These are phyloP conservation scores for Chrysaora quinquecirrha DNA, from an alignment of 30 jellyfish, hydroid and myxozoan species.

Conservation along the genomic window DNA sequence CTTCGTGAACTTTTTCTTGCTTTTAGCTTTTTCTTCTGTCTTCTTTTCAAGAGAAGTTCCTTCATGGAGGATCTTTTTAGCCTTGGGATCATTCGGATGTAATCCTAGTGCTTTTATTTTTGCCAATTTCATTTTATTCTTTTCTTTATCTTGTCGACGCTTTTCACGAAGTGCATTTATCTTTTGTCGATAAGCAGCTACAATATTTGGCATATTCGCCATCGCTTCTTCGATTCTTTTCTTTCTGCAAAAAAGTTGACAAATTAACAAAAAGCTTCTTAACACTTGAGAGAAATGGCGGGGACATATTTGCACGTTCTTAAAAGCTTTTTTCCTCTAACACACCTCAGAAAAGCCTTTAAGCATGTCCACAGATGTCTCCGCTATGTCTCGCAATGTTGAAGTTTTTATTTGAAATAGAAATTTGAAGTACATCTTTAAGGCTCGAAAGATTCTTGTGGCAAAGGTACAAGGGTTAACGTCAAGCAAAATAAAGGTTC, in stretches of 20 bases:
- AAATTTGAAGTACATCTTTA: too few relatives aligned
- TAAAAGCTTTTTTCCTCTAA: neutral
- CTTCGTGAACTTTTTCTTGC: slow-evolving; percentile 36
- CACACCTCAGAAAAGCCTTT: neutral
- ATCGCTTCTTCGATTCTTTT: slow-evolving; percentile 77
- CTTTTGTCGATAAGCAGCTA: slow-evolving; percentile 75
- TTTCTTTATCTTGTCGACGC: slow-evolving; percentile 47
- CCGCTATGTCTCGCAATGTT: neutral
- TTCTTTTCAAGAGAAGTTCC: slow-evolving; percentile 34
- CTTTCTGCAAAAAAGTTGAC: slow-evolving; percentile 43
- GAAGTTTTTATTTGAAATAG: neutral
- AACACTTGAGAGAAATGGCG: neutral
- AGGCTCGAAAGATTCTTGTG: too few relatives aligned
- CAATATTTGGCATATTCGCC: slow-evolving; percentile 88
- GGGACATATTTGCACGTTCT: too few relatives aligned
- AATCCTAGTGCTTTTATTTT: slow-evolving; percentile 74
- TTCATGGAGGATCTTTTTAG: slow-evolving; percentile 62
- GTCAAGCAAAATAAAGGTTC: too few relatives aligned
- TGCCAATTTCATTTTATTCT: slow-evolving; percentile 51
- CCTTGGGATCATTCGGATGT: slow-evolving; percentile 95
- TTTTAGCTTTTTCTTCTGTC: slow-evolving; percentile 21
- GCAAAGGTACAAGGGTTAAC: too few relatives aligned
- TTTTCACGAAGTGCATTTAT: slow-evolving; percentile 50
- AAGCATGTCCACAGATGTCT: neutral
- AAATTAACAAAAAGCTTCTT: neutral